Base-by-base conservation (phyloP, 92 coral and sea anemone species). In the Scolanthus callimorphus region DNA sequence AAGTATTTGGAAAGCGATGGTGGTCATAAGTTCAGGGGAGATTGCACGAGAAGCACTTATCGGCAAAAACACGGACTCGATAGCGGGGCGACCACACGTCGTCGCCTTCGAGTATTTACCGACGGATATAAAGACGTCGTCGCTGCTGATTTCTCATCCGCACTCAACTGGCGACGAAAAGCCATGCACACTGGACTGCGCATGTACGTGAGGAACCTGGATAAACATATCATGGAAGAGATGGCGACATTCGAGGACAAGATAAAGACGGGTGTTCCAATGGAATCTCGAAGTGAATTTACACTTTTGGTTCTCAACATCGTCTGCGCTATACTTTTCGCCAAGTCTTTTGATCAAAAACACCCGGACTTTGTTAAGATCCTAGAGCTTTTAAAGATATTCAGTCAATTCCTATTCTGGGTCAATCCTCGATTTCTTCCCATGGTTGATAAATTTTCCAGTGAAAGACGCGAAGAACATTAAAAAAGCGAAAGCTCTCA, bases 171-270 rank as follows among this genome's bases (percentile, higher is more conserved):
- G 27, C 71, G 46, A 22, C 67, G 90, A 43, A 83, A 83, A 53
- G 62, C 78, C 22, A 76, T 66, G 0, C 79, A 69, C 59, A 69
- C 74, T 21, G 90, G 85, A n/a, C 58, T 83, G 59, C 85, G 85
- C 56, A 50, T 60, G 71, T 83, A 79, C 73, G 22, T 3, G 28
- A 55, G 59, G 0, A 85, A 60, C 34, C 46, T 65, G 19, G n/a
- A n/a, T n/a, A n/a, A n/a, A n/a, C n/a, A n/a, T n/a, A n/a, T n/a
- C n/a, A n/a, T n/a, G n/a, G 86, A 78, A 49, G 64, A 43, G 3
- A 27, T 52, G 20, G 73, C 78, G 21, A 57, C 77, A 4, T 29
- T 21, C 8, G 90, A 83, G 27, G 31, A 78, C 8, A 31, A 66
- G 4, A 53, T 72, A 4, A 49, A 59, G 11, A 69, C 61, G 20